Percentiles rank a stretch among this genome's conserved stretches.
phyloP scores from a whole-genome alignment of 2,113 vertebrate species.

The Sula dactylatra region DNA sequence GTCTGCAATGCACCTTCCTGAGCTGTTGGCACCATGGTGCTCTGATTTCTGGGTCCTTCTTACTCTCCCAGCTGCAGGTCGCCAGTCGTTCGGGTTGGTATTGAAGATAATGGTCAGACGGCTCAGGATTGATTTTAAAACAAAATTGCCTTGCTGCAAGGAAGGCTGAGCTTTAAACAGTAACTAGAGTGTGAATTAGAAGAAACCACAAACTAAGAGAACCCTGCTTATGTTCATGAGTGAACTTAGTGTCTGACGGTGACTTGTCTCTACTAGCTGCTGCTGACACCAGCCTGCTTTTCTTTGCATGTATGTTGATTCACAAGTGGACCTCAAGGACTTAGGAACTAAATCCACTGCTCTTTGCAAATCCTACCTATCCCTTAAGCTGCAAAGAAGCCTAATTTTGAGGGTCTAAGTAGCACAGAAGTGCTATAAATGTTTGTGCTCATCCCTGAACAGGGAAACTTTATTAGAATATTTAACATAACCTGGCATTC shows the following conservation, averaged over 20 bases:
- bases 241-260: background rate
- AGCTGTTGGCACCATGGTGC: background rate
- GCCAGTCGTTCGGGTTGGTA: background rate
- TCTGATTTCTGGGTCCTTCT: background rate
- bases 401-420: background rate
- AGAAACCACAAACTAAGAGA: background rate
- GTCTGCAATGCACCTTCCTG: background rate
- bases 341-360: background rate
- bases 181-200: background rate
- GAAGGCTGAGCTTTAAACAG: background rate
- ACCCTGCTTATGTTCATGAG: background rate
- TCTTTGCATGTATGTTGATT: background rate
- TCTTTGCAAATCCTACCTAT: background rate
- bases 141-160: background rate
- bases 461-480: background rate
- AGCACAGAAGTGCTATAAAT: background rate
- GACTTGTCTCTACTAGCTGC: background rate
- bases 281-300: background rate
- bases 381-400: background rate
- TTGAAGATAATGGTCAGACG: background rate
- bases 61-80: background rate
- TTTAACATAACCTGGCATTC: background rate
- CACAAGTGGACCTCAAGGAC: background rate
- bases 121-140: background rate
- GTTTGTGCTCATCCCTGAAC: background rate